These are phyloP conservation scores for Vombatus ursinus DNA, from an alignment of 2,113 vertebrate genomes.

Conservation along the genomic window DNA sequence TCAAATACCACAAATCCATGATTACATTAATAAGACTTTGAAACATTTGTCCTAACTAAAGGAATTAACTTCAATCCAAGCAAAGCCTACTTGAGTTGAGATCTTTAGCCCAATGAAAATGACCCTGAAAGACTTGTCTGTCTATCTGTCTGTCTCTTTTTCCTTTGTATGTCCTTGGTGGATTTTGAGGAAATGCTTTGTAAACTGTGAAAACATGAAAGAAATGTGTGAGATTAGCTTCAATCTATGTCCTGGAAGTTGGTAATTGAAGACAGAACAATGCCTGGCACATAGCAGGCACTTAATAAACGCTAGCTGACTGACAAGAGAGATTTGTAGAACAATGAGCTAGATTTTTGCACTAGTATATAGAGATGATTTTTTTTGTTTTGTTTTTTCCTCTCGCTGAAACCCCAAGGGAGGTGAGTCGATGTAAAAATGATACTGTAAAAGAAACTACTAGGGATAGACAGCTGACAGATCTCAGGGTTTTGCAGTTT, in stretches of 20 bases:
- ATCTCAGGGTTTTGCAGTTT: neutral
- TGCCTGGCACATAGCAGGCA: neutral
- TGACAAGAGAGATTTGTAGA: neutral
- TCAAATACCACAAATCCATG: neutral
- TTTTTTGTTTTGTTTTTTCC: neutral
- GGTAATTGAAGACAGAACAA: neutral
- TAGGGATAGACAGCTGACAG: neutral
- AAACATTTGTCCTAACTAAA: neutral
- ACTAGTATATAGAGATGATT: neutral
- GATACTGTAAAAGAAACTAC: neutral
- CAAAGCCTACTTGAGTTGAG: neutral
- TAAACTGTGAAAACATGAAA: neutral
- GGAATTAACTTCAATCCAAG: constrained; percentile 29
- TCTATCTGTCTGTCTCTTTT: neutral
- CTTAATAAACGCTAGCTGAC: neutral
- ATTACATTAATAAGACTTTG: constrained; percentile 2
- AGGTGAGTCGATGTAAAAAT: neutral
- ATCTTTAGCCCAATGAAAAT: neutral
- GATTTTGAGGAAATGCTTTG: neutral
- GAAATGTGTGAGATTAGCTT: neutral
- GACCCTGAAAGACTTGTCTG: neutral
- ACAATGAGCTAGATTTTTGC: neutral
- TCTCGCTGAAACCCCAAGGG: neutral
- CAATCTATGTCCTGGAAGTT: neutral
- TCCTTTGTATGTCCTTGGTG: neutral